phyloP scores from a whole-genome alignment of 2,113 vertebrate genomes.

The Sturnus vulgaris region DNA sequence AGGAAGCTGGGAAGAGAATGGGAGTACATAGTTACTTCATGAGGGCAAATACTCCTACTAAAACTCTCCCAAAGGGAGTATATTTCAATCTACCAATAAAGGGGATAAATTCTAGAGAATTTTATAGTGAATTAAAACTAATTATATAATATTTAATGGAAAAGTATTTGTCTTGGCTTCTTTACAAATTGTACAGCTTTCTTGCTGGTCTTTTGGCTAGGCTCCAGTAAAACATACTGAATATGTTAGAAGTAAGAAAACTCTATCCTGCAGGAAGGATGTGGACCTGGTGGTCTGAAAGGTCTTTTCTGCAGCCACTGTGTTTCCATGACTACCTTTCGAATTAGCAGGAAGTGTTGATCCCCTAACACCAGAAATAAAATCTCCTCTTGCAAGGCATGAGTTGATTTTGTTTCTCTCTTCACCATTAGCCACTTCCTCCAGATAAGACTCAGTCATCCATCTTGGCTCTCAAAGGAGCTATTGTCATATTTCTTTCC shows the following conservation, averaged over 20 bases:
- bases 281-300: neutral
- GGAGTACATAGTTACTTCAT: neutral
- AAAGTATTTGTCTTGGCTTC: neutral
- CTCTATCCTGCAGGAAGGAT: neutral
- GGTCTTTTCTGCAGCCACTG: neutral
- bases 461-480: neutral
- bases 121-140: neutral
- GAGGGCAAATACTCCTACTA: neutral
- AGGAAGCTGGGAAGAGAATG: neutral
- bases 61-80: neutral
- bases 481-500: neutral
- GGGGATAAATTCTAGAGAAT: neutral
- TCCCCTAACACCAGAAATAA: neutral
- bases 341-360: neutral
- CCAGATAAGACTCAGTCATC: neutral
- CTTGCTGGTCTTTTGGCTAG: neutral
- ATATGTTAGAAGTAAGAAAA: neutral
- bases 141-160: neutral
- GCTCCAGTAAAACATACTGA: neutral
- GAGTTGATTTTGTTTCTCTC: neutral
- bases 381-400: neutral
- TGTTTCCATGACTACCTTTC: neutral
- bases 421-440: neutral
- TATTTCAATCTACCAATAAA: constrained; percentile 2
- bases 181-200: constrained; percentile 1